Evolutionary conservation across 2,888 invertebrate species (phyloP), one percentile per base, ranked within the genome.

Genomic region (Agrotis segetum): DNA sequence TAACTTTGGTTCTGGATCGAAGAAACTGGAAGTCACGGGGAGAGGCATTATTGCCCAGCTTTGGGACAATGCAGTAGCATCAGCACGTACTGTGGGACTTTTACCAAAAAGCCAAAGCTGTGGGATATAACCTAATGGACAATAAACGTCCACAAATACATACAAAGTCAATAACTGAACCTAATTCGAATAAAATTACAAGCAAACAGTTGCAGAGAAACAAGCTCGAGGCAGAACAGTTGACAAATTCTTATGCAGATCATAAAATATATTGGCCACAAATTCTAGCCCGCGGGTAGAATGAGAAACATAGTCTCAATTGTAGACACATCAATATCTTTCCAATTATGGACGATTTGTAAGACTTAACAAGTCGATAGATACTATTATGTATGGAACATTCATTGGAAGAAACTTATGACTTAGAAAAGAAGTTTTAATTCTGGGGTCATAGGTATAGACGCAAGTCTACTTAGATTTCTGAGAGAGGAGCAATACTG

Each of bases 341-440:
- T 69, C 77, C 77, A 77, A 81, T 81, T 81, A 77, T 21, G 13
- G 52, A 53, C 69, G 49, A 77, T 80, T 76, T 77, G 76, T 81
- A 69, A 75, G 17, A 52, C 59, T 55, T 63, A 16, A 11, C 68
- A 44, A 46, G 67, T 62, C 58, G 52, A 17, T 19, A 34, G 34
- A 58, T 17, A 50, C 34, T 29, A 56, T 40, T 34, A 13, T 24
- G 24, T 53, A n/a, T 2, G 13, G 40, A 40, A 40, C 24, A 53
- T 56, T 56, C 56, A n/a, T 34, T 13, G 2, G 6, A 6, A 56
- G 34, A 34, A 14, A 56, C 14, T n/a, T 6, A n/a, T 34, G 14
- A 56, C 40, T 40, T 40, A 40, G 11, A 11, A 40, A 40, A 40
- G 40, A 40, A 11, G 40, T 9, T 40, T 40, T 40, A 40, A 40